phyloP scores from a whole-genome alignment of 2,113 vertebrate genomes.

The Neodon shergylaensis region DNA sequence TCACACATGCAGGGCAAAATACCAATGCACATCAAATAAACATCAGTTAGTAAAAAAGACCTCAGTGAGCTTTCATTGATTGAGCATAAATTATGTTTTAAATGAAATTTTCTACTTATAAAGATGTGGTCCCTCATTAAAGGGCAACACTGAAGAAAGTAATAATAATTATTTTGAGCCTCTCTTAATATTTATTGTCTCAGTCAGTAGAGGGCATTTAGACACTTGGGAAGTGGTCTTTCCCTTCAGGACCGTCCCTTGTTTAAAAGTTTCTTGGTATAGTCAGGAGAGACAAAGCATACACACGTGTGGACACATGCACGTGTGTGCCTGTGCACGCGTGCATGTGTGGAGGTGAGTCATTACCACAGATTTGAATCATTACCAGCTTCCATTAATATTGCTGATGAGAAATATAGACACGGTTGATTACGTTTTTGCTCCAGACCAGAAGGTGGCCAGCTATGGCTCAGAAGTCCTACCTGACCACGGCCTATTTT shows the following conservation, averaged over 20 bases:
- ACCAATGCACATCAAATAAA: background rate
- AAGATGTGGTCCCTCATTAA: background rate
- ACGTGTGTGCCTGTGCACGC: background rate
- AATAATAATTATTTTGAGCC: background rate
- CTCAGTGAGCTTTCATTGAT: background rate
- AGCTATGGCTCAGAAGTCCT: background rate
- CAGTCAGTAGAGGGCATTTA: background rate
- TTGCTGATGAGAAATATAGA: constrained; percentile 15
- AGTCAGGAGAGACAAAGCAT: background rate
- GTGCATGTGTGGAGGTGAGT: background rate
- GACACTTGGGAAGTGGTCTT: background rate
- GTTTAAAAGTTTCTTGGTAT: background rate
- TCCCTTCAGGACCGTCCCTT: background rate
- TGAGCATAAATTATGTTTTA: background rate
- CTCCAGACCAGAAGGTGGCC: background rate
- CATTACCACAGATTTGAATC: background rate
- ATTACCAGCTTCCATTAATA: background rate
- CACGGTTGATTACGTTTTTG: background rate
- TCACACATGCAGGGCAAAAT: background rate
- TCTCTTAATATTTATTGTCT: background rate
- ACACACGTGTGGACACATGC: background rate
- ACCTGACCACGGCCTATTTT: background rate
- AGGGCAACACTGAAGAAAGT: background rate
- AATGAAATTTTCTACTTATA: background rate
- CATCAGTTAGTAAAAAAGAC: background rate